phyloP scores from a whole-genome alignment of 2,888 invertebrate genomes.

The Hipparchia semele region DNA sequence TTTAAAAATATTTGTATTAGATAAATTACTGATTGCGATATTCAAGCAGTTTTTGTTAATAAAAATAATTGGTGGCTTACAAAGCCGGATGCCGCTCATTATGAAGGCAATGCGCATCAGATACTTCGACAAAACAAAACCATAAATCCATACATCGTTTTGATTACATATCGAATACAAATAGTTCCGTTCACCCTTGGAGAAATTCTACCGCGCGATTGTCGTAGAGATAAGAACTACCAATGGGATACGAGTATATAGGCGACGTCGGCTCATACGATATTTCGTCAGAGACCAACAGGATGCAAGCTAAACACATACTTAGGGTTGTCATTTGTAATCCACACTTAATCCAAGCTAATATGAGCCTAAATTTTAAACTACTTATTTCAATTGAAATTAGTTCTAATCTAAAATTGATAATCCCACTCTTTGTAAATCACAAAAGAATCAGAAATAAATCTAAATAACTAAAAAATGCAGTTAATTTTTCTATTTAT shows the following conservation, averaged over 20 bases:
- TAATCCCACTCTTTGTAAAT: neutral
- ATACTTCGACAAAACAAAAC: conserved; percentile 23
- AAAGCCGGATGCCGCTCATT: neutral
- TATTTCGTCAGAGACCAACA: conserved; percentile 73
- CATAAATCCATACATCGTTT: conserved; percentile 49
- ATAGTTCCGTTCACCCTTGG: conserved; percentile 69
- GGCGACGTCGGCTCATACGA: conserved; percentile 74
- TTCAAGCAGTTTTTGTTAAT: neutral
- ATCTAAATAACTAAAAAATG: too few relatives aligned
- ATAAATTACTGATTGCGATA: neutral
- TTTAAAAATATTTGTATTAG: neutral
- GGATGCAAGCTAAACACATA: conserved; percentile 71
- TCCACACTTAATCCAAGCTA: neutral
- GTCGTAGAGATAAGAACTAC: conserved; percentile 69
- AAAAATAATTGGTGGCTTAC: neutral
- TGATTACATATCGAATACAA: conserved; percentile 52
- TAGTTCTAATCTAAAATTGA: conserved; percentile 7
- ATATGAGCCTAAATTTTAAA: neutral
- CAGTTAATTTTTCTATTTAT: neutral
- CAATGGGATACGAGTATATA: conserved; percentile 68
- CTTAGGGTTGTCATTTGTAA: conserved; percentile 25
- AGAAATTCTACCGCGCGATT: conserved; percentile 76
- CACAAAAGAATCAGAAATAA: too few relatives aligned
- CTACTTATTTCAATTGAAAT: neutral
- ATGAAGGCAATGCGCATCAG: neutral